Conservation (phyloP, 2,797 vertebrate genomes). For the Eutrigla gurnardus region DNA sequence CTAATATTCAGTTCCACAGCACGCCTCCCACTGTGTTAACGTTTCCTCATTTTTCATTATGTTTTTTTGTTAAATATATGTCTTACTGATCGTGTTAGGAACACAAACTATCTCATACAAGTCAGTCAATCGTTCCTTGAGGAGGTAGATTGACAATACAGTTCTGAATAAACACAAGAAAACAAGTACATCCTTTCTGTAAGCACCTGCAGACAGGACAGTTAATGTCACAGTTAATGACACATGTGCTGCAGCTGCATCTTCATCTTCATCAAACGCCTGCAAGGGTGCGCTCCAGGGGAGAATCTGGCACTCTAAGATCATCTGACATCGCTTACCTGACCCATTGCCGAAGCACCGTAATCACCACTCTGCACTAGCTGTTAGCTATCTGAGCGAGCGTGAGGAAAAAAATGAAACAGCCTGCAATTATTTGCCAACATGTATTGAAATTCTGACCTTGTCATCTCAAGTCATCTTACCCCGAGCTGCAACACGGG, state of each 20-base stretch:
- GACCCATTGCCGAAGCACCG: neutral
- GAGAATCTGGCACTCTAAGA: slow-evolving; percentile 9
- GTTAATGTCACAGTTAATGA: neutral
- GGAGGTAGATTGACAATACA: neutral
- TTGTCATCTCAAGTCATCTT: slow-evolving; percentile 9
- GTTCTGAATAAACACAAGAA: neutral
- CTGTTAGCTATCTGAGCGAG: slow-evolving; percentile 12
- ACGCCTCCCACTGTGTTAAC: slow-evolving; percentile 9
- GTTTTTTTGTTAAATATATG: neutral
- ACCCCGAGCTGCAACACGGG: neutral
- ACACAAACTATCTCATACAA: neutral
- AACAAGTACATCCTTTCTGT: neutral
- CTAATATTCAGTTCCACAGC: slow-evolving; percentile 25
- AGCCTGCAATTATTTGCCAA: neutral
- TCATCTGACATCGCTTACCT: slow-evolving; percentile 23
- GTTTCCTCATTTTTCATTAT: slow-evolving; percentile 9
- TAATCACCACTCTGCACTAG: slow-evolving; percentile 9
- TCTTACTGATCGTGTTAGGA: neutral
- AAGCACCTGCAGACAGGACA: neutral
- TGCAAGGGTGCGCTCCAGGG: neutral
- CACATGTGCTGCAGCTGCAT: neutral
- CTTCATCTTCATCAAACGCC: slow-evolving; percentile 13
- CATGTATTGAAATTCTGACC: slow-evolving; percentile 8
- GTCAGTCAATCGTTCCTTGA: neutral
- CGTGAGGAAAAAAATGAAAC: neutral